Evolutionary conservation across 1,140 invertebrate genomes (phyloP).

Genomic region (Pissodes strobi): DNA sequence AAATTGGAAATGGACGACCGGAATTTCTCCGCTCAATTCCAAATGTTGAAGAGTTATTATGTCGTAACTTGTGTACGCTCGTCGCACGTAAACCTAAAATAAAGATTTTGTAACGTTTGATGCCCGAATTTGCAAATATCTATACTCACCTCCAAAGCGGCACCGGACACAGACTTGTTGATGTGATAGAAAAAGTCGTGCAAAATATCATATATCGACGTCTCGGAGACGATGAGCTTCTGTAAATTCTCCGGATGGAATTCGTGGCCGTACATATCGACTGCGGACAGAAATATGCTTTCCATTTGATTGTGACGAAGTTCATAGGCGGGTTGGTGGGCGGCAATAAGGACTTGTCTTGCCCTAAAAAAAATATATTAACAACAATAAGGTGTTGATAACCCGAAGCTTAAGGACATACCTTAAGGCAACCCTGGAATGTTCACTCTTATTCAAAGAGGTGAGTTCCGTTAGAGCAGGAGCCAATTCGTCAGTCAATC

Average conservation of each 20-base stretch:
- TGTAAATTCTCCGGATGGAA: constrained; percentile 97
- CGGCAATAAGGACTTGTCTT: constrained; percentile 85
- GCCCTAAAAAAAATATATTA: constrained; percentile 33
- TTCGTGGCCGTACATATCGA: constrained; percentile 98
- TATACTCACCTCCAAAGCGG: constrained; percentile 92
- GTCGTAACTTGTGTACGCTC: constrained; percentile 95
- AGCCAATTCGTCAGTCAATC: constrained; percentile 92
- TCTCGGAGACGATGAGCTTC: constrained; percentile 96
- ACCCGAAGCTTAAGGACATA: too few species aligned
- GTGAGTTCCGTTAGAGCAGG: constrained; percentile 92
- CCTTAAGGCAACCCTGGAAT: constrained; percentile 90
- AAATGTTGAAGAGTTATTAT: constrained; percentile 90
- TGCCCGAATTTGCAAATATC: too few species aligned
- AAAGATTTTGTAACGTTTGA: too few species aligned
- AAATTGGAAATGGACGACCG: constrained; percentile 94
- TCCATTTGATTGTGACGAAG: constrained; percentile 98
- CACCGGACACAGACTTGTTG: constrained; percentile 75
- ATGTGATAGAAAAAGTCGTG: constrained; percentile 98
- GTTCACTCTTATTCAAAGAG: constrained; percentile 90
- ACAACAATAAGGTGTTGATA: too few species aligned
- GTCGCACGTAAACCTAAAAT: constrained; percentile 92
- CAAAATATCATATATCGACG: constrained; percentile 97
- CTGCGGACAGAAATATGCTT: constrained; percentile 95
- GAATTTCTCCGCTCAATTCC: constrained; percentile 79
- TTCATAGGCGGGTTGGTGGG: constrained; percentile 97